Evolutionary conservation across 1,140 invertebrate species (phyloP).

Genomic region (Drosophila serrata): DNA sequence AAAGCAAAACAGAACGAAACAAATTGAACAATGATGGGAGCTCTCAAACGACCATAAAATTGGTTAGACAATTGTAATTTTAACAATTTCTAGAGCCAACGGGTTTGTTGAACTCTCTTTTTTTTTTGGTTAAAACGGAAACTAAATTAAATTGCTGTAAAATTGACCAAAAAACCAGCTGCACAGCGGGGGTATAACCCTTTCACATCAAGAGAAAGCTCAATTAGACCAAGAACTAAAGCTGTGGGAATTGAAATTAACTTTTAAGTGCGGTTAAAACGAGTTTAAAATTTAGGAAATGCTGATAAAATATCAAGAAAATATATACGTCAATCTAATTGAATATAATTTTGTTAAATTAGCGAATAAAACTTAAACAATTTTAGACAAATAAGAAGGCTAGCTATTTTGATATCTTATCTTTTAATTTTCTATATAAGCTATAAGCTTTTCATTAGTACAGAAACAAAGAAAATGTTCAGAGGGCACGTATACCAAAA

Average conservation of each 20-base stretch:
- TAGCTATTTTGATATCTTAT: neutral
- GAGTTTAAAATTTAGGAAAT: neutral
- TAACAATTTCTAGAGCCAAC: constrained; percentile 21
- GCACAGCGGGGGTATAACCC: constrained; percentile 29
- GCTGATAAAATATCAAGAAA: neutral
- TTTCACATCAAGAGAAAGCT: constrained; percentile 41
- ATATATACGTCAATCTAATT: too few species aligned
- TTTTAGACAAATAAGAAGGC: neutral
- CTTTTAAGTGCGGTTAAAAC: neutral
- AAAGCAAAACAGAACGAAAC: constrained; percentile 11
- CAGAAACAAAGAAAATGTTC: neutral
- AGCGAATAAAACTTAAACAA: too few species aligned
- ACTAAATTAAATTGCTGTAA: constrained; percentile 59
- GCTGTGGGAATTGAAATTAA: constrained; percentile 11
- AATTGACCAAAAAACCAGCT: constrained; percentile 35
- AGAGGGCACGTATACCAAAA: neutral
- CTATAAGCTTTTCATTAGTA: neutral
- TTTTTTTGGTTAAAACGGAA: constrained; percentile 34
- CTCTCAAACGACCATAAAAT: constrained; percentile 38
- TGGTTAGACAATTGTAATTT: constrained; percentile 29
- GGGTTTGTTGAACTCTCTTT: constrained; percentile 47
- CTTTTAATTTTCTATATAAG: neutral
- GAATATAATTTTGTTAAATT: neutral
- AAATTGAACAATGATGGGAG: constrained; percentile 35
- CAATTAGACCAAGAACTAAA: constrained; percentile 11